A percentile compares a stretch with the other conserved stretches of the same genome.
Conservation (phyloP, 2,888 invertebrate species). For the Amphimallon solstitiale region DNA sequence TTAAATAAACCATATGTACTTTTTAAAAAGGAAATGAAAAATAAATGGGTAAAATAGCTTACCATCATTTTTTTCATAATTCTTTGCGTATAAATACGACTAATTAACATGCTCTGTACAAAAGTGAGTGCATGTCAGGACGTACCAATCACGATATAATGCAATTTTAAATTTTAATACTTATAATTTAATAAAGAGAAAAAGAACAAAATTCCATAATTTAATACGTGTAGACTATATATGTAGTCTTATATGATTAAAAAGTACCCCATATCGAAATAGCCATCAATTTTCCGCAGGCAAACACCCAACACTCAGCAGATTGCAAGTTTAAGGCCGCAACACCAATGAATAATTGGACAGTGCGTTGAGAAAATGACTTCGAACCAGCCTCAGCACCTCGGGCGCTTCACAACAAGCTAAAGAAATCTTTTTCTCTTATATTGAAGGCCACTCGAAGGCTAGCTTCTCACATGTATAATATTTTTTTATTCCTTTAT, state of each 20-base stretch:
- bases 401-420: conserved; percentile 53
- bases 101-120: too few species aligned
- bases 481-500: conserved; percentile 9
- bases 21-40: too few species aligned
- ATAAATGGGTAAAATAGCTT: too few species aligned
- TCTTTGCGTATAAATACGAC: too few species aligned
- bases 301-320: conserved; percentile 49
- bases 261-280: conserved; percentile 38
- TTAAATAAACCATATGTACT: too few species aligned
- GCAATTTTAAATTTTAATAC: too few species aligned
- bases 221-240: background rate
- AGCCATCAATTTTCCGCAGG: conserved; percentile 46
- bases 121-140: background rate
- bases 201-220: background rate
- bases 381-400: conserved; percentile 53
- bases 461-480: conserved; percentile 34
- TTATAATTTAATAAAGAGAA: background rate
- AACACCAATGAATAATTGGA: conserved; percentile 56
- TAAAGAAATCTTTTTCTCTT: conserved; percentile 53
- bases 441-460: conserved; percentile 54
- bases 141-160: background rate
- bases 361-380: conserved; percentile 56
- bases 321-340: conserved; percentile 50
- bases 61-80: too few species aligned
- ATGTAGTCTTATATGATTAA: conserved; percentile 32